These are phyloP conservation scores for Ictalurus punctatus DNA, from an alignment of 2,113 vertebrate species.

Conservation along the genomic window DNA sequence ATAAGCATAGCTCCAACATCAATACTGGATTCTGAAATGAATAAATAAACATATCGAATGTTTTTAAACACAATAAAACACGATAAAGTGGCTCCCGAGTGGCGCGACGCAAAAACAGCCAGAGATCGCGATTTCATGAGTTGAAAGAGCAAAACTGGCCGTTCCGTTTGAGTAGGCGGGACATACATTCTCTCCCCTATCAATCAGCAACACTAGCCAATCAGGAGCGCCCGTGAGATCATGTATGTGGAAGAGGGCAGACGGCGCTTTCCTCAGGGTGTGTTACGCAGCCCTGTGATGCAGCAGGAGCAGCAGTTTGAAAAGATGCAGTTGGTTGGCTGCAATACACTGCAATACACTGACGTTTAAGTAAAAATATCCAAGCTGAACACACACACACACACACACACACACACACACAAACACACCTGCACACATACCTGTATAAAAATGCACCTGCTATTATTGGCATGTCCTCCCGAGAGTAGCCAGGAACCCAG, in stretches of 20 bases:
- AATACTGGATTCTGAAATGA: not conserved
- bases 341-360: not conserved
- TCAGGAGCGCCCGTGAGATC: not conserved
- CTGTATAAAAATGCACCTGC: not conserved
- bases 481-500: conserved; percentile 21
- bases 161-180: not conserved
- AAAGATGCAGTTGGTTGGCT: not conserved
- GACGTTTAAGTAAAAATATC: not conserved
- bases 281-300: not conserved
- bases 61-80: not conserved
- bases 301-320: not conserved
- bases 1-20: not conserved
- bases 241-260: not conserved
- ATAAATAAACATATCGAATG: not conserved
- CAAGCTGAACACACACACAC: not conserved
- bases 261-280: not conserved
- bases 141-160: not conserved
- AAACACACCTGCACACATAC: conserved; percentile 2
- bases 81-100: not conserved
- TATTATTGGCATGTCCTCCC: conserved; percentile 25
- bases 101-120: not conserved
- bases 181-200: too few species aligned
- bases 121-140: not conserved
- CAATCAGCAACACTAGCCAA: not conserved
- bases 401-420: conserved; percentile 1